Base-by-base conservation (phyloP, 2,888 invertebrate species). In the Caenorhabditis sulstoni region DNA sequence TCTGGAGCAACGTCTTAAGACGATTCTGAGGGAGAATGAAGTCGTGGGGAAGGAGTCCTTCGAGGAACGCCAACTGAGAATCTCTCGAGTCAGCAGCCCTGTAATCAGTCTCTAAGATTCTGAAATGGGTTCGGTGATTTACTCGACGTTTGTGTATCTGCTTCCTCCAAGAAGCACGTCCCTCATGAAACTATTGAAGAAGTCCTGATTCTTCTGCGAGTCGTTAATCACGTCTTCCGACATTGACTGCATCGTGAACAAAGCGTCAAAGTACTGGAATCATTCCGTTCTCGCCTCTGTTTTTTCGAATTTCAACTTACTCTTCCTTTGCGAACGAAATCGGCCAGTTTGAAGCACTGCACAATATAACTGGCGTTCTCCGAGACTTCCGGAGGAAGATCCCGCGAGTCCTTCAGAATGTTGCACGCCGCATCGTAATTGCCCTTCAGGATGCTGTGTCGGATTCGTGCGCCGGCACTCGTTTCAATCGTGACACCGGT, bases 401-500 rank as follows among this genome's bases (percentile, higher is more conserved):
- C 58, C 2, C 45, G 18, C 3, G 74, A 58, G 16, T 73, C 37
- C 20, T 85, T 82, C 23, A 88, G 50, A 41, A 83, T 57, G 12
- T 53, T 67, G 4, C 84, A 52, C 3, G 86, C 86, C 29, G 74
- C 79, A 29, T 78, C 75, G 82, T 88, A 88, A 8, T 81, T 70
- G 4, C 85, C 84, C 47, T 75, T 61, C 20, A 59, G 49, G 23
- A 87, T 77, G 23, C 37, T 61, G 23, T 81, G 35, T 14, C 87
- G 80, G 18, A 87, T 49, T 44, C 78, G 62, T 8, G 79, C 78
- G 5, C 84, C 86, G 9, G 85, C 59, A 29, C 84, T 74, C 52
- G 86, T 83, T 66, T 88, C 88, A 14, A 87, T 82, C 16, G 82
- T 85, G 58, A 85, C 85, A 8, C 88, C 87, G 29, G 84, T 87